Conservation (phyloP, 64 coral and sea anemone species). For the Astreopora myriophthalma region DNA sequence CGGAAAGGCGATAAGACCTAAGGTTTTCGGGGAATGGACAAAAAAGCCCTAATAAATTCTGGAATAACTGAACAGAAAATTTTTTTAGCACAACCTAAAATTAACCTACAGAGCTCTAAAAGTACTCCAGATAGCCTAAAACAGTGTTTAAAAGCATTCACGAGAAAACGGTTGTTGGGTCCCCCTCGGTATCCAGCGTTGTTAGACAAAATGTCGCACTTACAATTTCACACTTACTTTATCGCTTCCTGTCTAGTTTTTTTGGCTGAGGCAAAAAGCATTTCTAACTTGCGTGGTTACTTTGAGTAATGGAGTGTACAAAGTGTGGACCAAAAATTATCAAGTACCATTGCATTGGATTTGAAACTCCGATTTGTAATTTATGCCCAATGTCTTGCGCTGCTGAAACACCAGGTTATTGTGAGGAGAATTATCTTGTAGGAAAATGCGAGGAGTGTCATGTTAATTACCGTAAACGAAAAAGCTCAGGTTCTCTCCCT, state of each 20-base stretch:
- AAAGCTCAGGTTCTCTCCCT: background rate
- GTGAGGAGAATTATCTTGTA: constrained; percentile 54
- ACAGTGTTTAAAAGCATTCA: too few species aligned
- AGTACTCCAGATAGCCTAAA: background rate
- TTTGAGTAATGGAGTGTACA: constrained; percentile 48
- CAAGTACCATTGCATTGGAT: constrained; percentile 61
- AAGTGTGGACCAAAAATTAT: constrained; percentile 56
- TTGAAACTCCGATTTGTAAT: constrained; percentile 63
- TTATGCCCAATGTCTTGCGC: constrained; percentile 49
- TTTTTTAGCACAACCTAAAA: background rate
- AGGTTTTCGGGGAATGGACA: background rate
- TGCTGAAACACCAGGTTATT: constrained; percentile 65
- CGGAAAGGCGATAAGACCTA: background rate
- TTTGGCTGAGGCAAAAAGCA: too few species aligned
- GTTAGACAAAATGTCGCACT: too few species aligned
- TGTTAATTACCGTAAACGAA: background rate
- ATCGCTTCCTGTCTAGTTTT: background rate
- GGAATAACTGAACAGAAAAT: background rate
- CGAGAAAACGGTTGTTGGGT: too few species aligned
- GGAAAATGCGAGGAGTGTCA: constrained; percentile 61
- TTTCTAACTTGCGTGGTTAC: background rate
- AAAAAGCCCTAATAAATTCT: background rate
- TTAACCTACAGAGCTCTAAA: background rate
- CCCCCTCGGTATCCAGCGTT: too few species aligned
- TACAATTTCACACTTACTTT: too few species aligned